phyloP scores from a whole-genome alignment of 2,113 vertebrate species.

The Rhadina sibilatrix region DNA sequence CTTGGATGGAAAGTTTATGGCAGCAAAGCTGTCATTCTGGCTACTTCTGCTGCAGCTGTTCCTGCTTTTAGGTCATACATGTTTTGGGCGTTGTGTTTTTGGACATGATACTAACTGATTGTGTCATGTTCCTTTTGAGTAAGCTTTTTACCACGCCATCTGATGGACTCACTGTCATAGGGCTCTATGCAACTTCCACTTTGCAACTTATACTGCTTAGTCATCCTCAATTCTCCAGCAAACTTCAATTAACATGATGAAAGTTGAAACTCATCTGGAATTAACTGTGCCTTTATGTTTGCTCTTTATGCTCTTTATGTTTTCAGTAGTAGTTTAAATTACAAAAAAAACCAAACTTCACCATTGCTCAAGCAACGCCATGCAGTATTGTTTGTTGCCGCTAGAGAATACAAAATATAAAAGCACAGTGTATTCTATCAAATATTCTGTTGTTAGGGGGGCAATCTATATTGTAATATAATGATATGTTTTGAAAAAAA shows the following conservation, averaged over 20 bases:
- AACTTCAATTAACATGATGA: conserved; percentile 66
- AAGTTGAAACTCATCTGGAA: conserved; percentile 62
- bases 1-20: conserved; percentile 81
- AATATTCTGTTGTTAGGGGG: conserved; percentile 48
- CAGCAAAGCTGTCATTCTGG: conserved; percentile 77
- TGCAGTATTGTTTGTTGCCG: conserved; percentile 71
- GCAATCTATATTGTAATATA: conserved; percentile 18
- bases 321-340: conserved; percentile 66
- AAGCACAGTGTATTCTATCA: conserved; percentile 74
- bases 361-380: conserved; percentile 71
- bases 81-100: conserved; percentile 75
- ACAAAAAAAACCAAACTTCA: conserved; percentile 56
- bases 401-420: conserved; percentile 76
- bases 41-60: conserved; percentile 75
- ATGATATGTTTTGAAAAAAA: conserved; percentile 61
- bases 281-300: conserved; percentile 78
- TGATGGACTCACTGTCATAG: conserved; percentile 70
- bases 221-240: conserved; percentile 70
- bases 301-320: conserved; percentile 61
- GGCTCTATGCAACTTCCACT: conserved; percentile 80
- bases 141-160: conserved; percentile 77
- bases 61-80: conserved; percentile 76
- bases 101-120: conserved; percentile 76
- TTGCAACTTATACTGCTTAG: conserved; percentile 77
- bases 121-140: conserved; percentile 77